phyloP scores from a whole-genome alignment of 2,888 invertebrate species.

The Clitarchus hookeri region DNA sequence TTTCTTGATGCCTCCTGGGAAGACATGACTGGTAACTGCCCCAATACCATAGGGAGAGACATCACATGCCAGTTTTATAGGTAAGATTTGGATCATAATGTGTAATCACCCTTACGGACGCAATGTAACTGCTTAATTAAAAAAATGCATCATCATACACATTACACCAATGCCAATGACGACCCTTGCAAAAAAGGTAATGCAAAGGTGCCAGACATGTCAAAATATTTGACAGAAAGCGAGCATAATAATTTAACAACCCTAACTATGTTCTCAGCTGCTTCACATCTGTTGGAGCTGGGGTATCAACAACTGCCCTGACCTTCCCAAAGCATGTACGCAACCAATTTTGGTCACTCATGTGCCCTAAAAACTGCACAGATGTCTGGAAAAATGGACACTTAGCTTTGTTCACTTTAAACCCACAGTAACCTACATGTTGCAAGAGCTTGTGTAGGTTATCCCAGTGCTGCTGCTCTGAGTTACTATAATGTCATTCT shows the following conservation, averaged over 20 bases:
- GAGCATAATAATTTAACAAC: slow-evolving; percentile 31
- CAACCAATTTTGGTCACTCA: too few relatives aligned
- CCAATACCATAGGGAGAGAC: slow-evolving; percentile 45
- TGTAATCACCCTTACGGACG: background rate
- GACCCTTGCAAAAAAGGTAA: background rate
- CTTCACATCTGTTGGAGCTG: background rate
- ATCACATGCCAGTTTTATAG: slow-evolving; percentile 49
- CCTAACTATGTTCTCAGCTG: background rate
- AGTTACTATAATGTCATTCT: too few relatives aligned
- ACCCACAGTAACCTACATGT: too few relatives aligned
- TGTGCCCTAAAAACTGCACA: too few relatives aligned
- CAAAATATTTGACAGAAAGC: slow-evolving; percentile 27
- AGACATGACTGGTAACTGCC: slow-evolving; percentile 43
- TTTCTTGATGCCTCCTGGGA: slow-evolving; percentile 40
- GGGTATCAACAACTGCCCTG: too few relatives aligned
- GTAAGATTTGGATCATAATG: background rate
- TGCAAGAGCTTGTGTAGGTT: too few relatives aligned
- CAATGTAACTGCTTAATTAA: background rate
- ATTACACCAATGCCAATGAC: background rate
- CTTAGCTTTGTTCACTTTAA: too few relatives aligned
- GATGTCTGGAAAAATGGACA: too few relatives aligned
- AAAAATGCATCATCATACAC: background rate
- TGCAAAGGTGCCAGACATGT: background rate
- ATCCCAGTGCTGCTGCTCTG: too few relatives aligned
- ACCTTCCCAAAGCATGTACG: too few relatives aligned